Percentiles rank a stretch among this genome's conserved stretches.
Evolutionary conservation across 2,113 vertebrate genomes (phyloP).

Genomic region (Psilopsiagon aurifrons): DNA sequence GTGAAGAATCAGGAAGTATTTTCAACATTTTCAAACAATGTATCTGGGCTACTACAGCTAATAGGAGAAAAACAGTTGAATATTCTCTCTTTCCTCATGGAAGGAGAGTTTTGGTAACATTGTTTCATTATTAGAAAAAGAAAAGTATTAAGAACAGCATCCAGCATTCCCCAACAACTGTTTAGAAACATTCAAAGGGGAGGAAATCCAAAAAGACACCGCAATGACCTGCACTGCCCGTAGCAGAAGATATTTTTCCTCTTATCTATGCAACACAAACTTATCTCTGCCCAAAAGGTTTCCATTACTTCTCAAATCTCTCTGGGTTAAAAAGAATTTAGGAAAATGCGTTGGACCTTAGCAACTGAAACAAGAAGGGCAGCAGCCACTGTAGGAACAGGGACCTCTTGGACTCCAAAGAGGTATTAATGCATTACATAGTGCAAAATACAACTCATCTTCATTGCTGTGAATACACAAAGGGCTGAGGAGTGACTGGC

Average conservation of each 20-base stretch:
- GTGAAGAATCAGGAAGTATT: background rate
- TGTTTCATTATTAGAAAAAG: background rate
- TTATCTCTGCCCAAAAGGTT: background rate
- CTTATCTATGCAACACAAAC: background rate
- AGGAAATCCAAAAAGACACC: background rate
- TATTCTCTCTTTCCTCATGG: background rate
- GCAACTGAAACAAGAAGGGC: background rate
- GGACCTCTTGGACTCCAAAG: background rate
- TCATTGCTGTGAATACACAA: background rate
- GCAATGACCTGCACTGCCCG: background rate
- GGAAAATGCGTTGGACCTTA: background rate
- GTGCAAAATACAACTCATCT: background rate
- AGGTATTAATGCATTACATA: background rate
- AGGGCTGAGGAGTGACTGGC: background rate
- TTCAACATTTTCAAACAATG: background rate
- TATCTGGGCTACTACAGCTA: background rate
- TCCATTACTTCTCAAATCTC: background rate
- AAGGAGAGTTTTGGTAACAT: background rate
- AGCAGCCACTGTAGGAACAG: rapidly evolving
- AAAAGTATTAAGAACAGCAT: background rate
- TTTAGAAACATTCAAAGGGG: background rate
- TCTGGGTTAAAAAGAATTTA: background rate
- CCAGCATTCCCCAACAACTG: background rate
- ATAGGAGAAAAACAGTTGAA: background rate
- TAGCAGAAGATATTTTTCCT: background rate